Evolutionary conservation across 2,113 vertebrate species (phyloP), one percentile per base, ranked within the genome.

Genomic region (Megaleporinus macrocephalus): DNA sequence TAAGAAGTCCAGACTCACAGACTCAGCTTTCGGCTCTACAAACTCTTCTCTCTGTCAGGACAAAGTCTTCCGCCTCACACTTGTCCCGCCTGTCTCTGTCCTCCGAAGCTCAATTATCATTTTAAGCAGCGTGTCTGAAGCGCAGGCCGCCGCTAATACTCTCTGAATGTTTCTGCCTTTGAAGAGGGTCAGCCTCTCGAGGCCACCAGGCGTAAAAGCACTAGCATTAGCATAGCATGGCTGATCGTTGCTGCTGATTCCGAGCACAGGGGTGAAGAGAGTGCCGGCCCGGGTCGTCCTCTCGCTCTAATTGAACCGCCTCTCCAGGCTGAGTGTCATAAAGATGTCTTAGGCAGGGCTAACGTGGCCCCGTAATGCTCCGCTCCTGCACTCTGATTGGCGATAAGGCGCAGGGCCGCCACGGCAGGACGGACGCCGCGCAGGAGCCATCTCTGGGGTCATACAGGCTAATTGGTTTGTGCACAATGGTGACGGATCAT

Each of bases 381-480:
- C 55, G 59, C 30, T 30, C 26, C 29, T 30, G 63, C 62, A 51
- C 78, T 72, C 85, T 84, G 80, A 82, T 18, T 49, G 47, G 76
- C 77, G 85, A 89, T 91, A 90, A 91, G 86, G 76, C 77, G 26
- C 51, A 27, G 51, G 61, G 27, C 26, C n/a, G 33, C n/a, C 55
- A 26, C 77, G 18, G 53, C 70, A 59, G n/a, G n/a, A 80, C 27
- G 55, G 51, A 51, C 77, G 62, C 62, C 49, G 24, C 33, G n/a
- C 47, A 88, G 84, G 87, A 71, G 29, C 61, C 83, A 82, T 88
- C 86, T 87, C 80, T 66, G 53, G 86, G 90, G 90, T 92, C 90
- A 89, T 66, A 55, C 20, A 41, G 88, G 89, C 86, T 93, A 91
- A 91, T 92, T 92, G 88, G 87, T 90, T 90, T 90, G 88, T 86